Percentiles rank a stretch among this genome's conserved stretches.
Evolutionary conservation across 2,888 invertebrate genomes (phyloP).

Genomic region (Chrysolina oricalcia): DNA sequence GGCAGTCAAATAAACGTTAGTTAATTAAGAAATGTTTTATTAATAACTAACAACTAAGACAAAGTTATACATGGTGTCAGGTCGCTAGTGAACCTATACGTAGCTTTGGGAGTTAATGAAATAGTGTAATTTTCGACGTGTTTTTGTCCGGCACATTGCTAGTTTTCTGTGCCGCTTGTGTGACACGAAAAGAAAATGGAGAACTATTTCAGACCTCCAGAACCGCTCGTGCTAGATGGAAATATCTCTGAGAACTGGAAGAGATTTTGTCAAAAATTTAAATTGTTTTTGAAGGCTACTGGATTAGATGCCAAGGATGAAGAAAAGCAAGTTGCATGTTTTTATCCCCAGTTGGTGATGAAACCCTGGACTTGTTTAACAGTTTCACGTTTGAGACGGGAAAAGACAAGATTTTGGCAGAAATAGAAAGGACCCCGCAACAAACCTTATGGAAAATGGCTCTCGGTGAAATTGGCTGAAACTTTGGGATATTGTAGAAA

Average conservation of each 20-base stretch:
- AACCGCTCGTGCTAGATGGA: conserved; percentile 10
- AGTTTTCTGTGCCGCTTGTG: neutral
- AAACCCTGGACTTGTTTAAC: no score
- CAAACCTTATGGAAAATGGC: no score
- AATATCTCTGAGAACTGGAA: conserved; percentile 31
- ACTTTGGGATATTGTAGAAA: no score
- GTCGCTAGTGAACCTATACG: neutral
- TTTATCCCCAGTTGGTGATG: no score
- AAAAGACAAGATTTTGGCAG: conserved; percentile 28
- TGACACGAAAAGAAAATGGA: neutral
- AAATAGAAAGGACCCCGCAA: no score
- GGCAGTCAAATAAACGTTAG: no score
- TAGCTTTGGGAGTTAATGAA: neutral
- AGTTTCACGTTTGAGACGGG: no score
- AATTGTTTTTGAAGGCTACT: neutral
- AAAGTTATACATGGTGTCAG: no score
- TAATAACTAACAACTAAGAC: no score
- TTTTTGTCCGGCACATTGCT: neutral
- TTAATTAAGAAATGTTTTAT: no score
- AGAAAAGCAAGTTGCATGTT: no score
- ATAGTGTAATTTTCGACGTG: neutral
- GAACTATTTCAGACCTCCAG: neutral
- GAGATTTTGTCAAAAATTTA: conserved; percentile 31
- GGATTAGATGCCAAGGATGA: neutral
- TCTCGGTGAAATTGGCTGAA: no score